Base-by-base conservation (phyloP, 1,140 invertebrate species). In the Zaprionus camerounensis region DNA sequence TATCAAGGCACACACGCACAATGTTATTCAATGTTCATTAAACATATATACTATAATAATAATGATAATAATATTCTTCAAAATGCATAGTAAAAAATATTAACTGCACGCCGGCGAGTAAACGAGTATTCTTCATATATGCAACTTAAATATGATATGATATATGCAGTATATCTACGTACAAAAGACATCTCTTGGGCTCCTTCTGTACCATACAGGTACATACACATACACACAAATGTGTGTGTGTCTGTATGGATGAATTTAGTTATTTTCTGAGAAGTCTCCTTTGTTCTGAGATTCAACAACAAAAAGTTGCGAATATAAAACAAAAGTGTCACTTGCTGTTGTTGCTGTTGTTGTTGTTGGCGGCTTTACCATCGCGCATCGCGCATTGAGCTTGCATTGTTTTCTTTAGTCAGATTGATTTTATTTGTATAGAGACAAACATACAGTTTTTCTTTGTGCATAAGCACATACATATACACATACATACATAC, bases 321-420 rank as follows among this genome's bases (percentile, higher is more conserved):
- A 85, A 90, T 85, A 91, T 91, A 90, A 88, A 88, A 90, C 85
- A 90, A 91, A 85, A 91, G 82, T 90, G 86, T 91, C 86, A 90
- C 79, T 90, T 90, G 79, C 72, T 74, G 69, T 71, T 67, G 34
- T 20, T 20, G 20, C 15, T 31, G 69, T 90, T 90, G 79, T 70
- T 74, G 69, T 38, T 38, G 36, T 61, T 34, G 31, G 31, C 31
- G 31, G 79, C 61, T 78, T 67, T 76, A 62, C 56, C 51, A 65
- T 53, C 57, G 71, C 44, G 62, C 49, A 62, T 31, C 36, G 41
- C 24, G 3, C 61, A 56, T 66, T 80, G 51, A 80, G 79, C 71
- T 80, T 81, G 76, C 85, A 87, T 88, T 90, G 85, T 90, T 88
- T 84, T 82, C 66, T 73, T 78, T 75, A 36, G 26, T 36, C 56